Evolutionary conservation across 2,888 invertebrate species (phyloP).

Genomic region (Dryobotodes eremita): DNA sequence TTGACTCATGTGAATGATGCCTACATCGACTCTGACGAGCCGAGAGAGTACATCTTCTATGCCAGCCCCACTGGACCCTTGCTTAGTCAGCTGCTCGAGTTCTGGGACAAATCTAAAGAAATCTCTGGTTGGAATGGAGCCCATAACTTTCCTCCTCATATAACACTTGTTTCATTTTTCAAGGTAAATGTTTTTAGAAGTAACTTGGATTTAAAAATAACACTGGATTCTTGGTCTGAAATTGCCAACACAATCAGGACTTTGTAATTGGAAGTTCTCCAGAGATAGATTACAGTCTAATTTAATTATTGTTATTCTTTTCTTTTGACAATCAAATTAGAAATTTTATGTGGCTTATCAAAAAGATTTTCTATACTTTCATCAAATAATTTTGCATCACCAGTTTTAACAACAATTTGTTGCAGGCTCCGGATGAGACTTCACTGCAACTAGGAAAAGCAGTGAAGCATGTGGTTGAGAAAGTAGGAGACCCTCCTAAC

Average conservation of each 20-base stretch:
- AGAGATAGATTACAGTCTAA: too few relatives aligned
- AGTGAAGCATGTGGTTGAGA: constrained; percentile 94
- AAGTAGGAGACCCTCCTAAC: constrained; percentile 92
- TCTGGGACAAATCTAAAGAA: constrained; percentile 94
- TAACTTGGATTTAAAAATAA: neutral
- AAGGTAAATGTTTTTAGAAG: constrained; percentile 89
- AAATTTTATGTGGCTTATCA: neutral
- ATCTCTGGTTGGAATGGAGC: constrained; percentile 97
- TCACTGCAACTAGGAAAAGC: constrained; percentile 93
- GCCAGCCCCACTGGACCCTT: constrained; percentile 95
- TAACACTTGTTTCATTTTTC: constrained; percentile 97
- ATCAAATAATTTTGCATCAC: neutral
- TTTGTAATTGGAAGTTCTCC: neutral
- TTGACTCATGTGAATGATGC: constrained; percentile 97
- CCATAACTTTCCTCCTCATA: constrained; percentile 97
- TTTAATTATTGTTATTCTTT: neutral
- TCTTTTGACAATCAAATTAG: neutral
- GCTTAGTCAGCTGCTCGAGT: constrained; percentile 93
- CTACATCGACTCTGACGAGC: constrained; percentile 93
- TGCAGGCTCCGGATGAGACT: constrained; percentile 94
- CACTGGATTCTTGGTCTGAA: neutral
- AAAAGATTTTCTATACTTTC: neutral
- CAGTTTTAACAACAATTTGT: constrained; percentile 1
- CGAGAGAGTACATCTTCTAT: constrained; percentile 96
- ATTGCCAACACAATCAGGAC: neutral